Conservation (phyloP, 2,113 vertebrate species). For the Eubucco bourcierii region DNA sequence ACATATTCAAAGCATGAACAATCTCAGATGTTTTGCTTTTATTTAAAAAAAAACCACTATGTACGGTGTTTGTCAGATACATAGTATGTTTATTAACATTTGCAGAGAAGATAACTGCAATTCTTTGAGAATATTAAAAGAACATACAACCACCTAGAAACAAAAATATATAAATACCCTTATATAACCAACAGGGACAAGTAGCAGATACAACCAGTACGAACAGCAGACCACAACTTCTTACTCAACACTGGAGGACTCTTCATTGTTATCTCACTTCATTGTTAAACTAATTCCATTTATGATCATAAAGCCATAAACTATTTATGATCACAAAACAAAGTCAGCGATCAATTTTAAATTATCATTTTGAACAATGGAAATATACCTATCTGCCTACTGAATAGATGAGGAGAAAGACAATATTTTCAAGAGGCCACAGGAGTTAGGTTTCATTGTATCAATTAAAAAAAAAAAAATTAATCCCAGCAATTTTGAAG, state of each 20-base stretch:
- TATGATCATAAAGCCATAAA: background rate
- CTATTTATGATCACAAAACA: background rate
- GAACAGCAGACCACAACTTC: background rate
- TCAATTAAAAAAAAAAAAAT: background rate
- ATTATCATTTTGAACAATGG: background rate
- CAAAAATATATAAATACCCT: background rate
- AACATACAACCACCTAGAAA: background rate
- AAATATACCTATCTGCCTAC: background rate
- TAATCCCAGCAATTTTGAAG: background rate
- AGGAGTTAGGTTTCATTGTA: background rate
- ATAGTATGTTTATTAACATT: background rate
- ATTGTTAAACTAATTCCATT: background rate
- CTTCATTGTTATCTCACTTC: background rate
- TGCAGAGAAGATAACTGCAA: background rate
- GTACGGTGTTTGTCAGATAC: background rate
- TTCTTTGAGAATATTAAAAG: background rate
- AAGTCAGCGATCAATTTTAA: background rate
- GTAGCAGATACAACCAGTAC: background rate
- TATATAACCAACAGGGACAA: background rate
- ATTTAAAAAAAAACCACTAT: no score
- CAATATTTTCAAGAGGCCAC: background rate
- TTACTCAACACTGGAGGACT: background rate
- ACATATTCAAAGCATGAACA: background rate
- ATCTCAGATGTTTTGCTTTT: background rate
- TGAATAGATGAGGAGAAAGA: background rate